Conservation (phyloP, 2,113 vertebrate genomes). For the Psammodynastes pulverulentus region DNA sequence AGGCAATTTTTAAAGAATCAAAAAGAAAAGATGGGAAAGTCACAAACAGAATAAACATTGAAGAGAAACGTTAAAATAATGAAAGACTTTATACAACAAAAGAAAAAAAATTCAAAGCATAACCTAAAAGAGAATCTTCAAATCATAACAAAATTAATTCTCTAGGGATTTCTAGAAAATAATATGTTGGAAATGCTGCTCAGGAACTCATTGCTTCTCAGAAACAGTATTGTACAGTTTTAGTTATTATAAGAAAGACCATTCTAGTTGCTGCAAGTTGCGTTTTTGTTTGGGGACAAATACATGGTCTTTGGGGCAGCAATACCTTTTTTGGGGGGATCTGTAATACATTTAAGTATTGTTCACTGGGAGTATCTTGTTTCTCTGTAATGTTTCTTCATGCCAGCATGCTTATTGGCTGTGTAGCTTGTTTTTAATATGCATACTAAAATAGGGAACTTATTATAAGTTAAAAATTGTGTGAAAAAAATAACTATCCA, state of each 20-base stretch:
- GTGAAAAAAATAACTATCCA: background rate
- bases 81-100: background rate
- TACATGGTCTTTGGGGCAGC: background rate
- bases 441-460: background rate
- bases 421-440: background rate
- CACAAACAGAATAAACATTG: background rate
- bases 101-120: background rate
- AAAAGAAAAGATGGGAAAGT: background rate
- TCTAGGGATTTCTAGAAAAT: background rate
- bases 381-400: background rate
- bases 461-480: background rate
- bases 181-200: background rate
- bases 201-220: background rate
- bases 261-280: constrained; percentile 26
- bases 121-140: background rate
- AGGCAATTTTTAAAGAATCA: background rate
- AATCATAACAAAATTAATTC: background rate
- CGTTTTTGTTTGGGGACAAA: background rate
- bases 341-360: background rate
- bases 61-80: background rate
- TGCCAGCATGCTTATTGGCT: background rate
- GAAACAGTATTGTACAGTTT: background rate
- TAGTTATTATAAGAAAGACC: background rate
- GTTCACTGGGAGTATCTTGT: background rate
- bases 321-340: background rate